Evolutionary conservation across 1,140 invertebrate species (phyloP), one percentile per base, ranked within the genome.

Genomic region (Heliconius himera): DNA sequence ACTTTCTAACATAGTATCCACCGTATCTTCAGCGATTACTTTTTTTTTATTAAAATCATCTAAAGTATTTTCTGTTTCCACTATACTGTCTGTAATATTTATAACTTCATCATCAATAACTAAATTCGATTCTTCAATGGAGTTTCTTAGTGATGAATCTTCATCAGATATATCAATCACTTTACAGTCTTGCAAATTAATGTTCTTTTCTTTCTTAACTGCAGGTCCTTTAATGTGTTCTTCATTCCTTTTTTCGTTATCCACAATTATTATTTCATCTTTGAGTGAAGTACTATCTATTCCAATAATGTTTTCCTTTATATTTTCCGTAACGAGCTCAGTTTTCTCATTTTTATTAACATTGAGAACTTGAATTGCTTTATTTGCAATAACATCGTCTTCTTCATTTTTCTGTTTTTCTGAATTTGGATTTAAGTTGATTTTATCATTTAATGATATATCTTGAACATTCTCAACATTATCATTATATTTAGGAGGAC

Each of bases 81-180:
- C 60, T 26, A 66, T 29, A 29, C 22, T 66, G 9, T 66, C 60
- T 66, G 22, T 66, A 66, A 66, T 66, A 29, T 66, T 29, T 66
- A 66, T 26, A 66, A 16, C 60, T 66, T 66, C 60, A 66, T 66
- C 60, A 29, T 66, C 60, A 13, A 66, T 66, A 66, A 66, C 26
- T n/a, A 66, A 29, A 29, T 66, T 66, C 9, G 60, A 66, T 66
- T 66, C 60, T 66, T 66, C 60, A 66, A 66, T 66, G 3, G 60
- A 66, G 22, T 66, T 66, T 29, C 60, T 66, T 66, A 66, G 13
- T 66, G 60, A 66, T 29, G 22, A 11, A 16, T 66, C 60, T 66
- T 66, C 60, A 29, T 66, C 60, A 16, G 60, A 66, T 13, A 66
- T 66, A n/a, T 66, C 60, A 29, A 66, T 66, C n/a, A 66, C 60